These are phyloP conservation scores for Aromia moschata DNA, from an alignment of 2,888 invertebrate species.

Conservation along the genomic window DNA sequence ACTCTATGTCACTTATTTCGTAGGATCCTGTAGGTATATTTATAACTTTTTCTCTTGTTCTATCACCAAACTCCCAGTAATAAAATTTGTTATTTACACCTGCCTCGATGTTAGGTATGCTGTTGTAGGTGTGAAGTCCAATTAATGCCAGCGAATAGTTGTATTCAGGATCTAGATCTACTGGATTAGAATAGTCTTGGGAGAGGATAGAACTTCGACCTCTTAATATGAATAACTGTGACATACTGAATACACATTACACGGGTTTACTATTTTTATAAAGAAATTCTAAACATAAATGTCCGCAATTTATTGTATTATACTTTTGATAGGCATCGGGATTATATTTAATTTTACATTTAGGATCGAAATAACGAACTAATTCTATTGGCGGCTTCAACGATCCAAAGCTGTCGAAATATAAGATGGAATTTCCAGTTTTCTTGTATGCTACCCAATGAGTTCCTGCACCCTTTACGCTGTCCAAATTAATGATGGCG, in stretches of 20 bases:
- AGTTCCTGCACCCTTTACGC: background rate
- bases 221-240: constrained; percentile 1
- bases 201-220: constrained; percentile 8
- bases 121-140: constrained; percentile 4
- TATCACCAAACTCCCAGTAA: constrained; percentile 3
- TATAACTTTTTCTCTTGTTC: background rate
- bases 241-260: constrained; percentile 1
- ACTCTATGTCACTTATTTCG: constrained; percentile 11
- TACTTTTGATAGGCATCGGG: constrained; percentile 6
- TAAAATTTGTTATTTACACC: constrained; percentile 9
- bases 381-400: constrained; percentile 3
- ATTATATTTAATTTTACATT: constrained; percentile 11
- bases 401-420: constrained; percentile 26
- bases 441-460: constrained; percentile 31
- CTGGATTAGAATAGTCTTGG: constrained; percentile 1
- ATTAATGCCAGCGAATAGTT: constrained; percentile 7
- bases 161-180: background rate
- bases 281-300: constrained; percentile 9
- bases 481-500: constrained; percentile 30
- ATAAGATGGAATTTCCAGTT: constrained; percentile 10
- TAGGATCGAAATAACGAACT: background rate
- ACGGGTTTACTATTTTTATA: constrained; percentile 1
- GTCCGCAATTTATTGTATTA: constrained; percentile 8
- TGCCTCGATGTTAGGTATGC: constrained; percentile 14
- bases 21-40: constrained; percentile 9